phyloP scores from a whole-genome alignment of 1,140 invertebrate genomes.

The Megalonaias nervosa region DNA sequence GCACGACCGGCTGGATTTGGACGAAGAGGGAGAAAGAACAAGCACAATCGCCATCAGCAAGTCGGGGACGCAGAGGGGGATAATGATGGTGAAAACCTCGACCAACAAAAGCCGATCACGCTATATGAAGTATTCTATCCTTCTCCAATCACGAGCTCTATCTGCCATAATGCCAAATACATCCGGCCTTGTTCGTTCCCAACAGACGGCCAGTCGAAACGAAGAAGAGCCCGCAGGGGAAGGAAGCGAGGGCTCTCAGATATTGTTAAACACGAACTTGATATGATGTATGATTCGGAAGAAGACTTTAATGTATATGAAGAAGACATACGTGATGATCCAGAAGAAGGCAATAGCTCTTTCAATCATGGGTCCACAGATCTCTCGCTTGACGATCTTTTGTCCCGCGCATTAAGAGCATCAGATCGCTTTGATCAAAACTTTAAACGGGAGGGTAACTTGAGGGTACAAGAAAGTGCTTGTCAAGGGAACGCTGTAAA shows the following conservation, averaged over 20 bases:
- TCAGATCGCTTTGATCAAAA: conserved; percentile 2
- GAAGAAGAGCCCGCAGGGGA: not conserved
- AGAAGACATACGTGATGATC: conserved; percentile 1
- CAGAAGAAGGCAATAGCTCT: not conserved
- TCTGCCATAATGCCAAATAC: conserved; percentile 10
- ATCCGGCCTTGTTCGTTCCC: conserved; percentile 8
- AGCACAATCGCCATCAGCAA: not conserved
- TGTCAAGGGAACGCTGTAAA: not conserved
- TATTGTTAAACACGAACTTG: conserved; percentile 2
- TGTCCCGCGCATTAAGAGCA: not conserved
- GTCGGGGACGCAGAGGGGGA: not conserved
- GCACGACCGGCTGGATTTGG: not conserved
- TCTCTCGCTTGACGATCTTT: not conserved
- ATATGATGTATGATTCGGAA: conserved; percentile 15
- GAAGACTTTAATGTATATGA: conserved; percentile 19
- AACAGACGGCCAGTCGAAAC: not conserved
- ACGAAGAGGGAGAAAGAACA: not conserved
- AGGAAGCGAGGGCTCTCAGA: not conserved
- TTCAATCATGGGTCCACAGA: conserved; percentile 6
- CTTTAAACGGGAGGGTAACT: not conserved
- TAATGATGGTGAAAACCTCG: not conserved
- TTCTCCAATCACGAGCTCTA: conserved; percentile 4
- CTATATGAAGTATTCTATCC: conserved; percentile 20
- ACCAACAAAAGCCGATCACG: not conserved
- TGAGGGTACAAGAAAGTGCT: not conserved